Conservation (phyloP, 2,888 invertebrate species). For the Pimpla rufipes region DNA sequence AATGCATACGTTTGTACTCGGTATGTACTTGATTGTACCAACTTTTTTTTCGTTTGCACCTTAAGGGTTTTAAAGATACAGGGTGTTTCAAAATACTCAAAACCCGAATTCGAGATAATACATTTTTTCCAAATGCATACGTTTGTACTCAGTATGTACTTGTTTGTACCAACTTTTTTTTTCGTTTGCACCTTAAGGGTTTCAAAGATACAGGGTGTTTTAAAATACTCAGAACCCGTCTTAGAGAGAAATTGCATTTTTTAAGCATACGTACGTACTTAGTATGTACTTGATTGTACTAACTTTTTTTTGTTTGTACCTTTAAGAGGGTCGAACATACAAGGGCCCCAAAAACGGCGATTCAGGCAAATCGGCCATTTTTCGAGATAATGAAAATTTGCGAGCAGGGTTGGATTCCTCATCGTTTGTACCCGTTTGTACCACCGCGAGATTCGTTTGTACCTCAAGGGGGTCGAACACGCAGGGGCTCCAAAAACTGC, state of each 20-base stretch:
- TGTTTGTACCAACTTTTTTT: constrained; percentile 7
- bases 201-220: neutral
- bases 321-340: neutral
- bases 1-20: neutral
- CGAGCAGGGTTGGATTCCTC: neutral
- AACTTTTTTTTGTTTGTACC: neutral
- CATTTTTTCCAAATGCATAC: constrained; percentile 2
- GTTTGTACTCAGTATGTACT: neutral
- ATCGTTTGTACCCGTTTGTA: neutral
- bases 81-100: neutral
- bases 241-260: neutral
- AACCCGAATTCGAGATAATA: neutral
- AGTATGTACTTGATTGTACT: constrained; percentile 2
- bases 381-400: constrained; percentile 1
- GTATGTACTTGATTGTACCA: constrained; percentile 7
- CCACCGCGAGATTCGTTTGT: neutral
- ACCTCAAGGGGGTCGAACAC: neutral
- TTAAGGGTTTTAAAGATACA: neutral
- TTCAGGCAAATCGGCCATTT: neutral
- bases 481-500: neutral
- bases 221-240: neutral
- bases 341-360: neutral
- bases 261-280: neutral
- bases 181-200: constrained; percentile 7
- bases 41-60: neutral